Evolutionary conservation across 2,797 vertebrate species (phyloP).

Genomic region (Phalloptychus januarius): DNA sequence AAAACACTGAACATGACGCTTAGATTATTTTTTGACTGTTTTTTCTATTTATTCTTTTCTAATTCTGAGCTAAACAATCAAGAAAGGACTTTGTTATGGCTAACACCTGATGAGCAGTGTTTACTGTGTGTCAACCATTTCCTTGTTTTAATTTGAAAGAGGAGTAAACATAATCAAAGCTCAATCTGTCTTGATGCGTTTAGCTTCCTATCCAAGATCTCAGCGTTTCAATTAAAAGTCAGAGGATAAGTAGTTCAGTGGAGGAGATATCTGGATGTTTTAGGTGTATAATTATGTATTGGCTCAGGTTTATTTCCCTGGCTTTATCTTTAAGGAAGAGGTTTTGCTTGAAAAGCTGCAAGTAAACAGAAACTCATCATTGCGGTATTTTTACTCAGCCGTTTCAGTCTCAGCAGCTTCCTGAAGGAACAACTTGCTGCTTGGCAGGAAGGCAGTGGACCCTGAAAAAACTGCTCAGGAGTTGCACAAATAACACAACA

Average conservation of each 20-base stretch:
- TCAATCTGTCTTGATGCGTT: constrained; percentile 43
- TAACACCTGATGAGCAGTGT: constrained; percentile 53
- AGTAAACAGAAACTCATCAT: not conserved
- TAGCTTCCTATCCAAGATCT: constrained; percentile 20
- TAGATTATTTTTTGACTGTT: constrained; percentile 51
- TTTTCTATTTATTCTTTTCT: constrained; percentile 66
- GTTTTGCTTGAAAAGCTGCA: not conserved
- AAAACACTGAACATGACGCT: constrained; percentile 60
- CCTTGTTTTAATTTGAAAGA: constrained; percentile 57
- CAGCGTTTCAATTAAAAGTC: constrained; percentile 1
- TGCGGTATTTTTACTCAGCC: not conserved
- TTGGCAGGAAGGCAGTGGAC: not conserved
- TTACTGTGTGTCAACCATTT: constrained; percentile 54
- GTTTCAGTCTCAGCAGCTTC: not conserved
- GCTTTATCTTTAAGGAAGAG: constrained; percentile 31
- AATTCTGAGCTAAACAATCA: constrained; percentile 54
- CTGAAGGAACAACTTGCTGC: not conserved
- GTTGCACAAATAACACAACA: not conserved
- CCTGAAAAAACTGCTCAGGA: not conserved
- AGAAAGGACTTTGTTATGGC: constrained; percentile 44
- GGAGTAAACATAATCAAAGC: constrained; percentile 50
- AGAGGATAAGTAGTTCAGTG: constrained; percentile 1
- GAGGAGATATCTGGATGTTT: constrained; percentile 16
- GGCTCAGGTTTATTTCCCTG: constrained; percentile 6
- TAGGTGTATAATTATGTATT: not conserved